phyloP scores from a whole-genome alignment of 2,888 invertebrate species.

The Ormyrus nitidulus region DNA sequence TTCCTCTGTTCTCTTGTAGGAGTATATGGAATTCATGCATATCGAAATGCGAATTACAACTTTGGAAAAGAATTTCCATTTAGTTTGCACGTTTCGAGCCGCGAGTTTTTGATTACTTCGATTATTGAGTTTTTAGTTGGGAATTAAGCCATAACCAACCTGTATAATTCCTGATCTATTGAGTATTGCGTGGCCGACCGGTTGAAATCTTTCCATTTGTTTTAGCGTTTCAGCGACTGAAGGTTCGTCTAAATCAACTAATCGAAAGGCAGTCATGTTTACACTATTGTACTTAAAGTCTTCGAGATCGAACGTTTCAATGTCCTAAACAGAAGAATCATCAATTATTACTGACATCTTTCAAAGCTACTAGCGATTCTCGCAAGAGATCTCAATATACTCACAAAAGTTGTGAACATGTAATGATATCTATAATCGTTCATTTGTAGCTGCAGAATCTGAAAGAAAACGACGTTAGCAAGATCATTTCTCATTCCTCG shows the following conservation, averaged over 20 bases:
- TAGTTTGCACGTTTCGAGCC: too few species aligned
- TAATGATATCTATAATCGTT: slow-evolving; percentile 96
- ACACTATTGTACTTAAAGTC: slow-evolving; percentile 96
- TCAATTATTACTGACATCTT: background rate
- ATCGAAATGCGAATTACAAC: too few species aligned
- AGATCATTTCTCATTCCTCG: background rate
- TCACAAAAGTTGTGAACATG: slow-evolving; percentile 95
- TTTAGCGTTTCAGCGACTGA: slow-evolving; percentile 85
- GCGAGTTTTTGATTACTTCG: too few species aligned
- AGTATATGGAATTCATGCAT: too few species aligned
- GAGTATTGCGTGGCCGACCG: slow-evolving; percentile 87
- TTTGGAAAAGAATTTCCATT: too few species aligned
- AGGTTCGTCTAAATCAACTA: slow-evolving; percentile 88
- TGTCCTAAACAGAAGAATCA: slow-evolving; percentile 79
- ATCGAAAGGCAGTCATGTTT: slow-evolving; percentile 95
- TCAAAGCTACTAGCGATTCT: too few species aligned
- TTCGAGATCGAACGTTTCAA: slow-evolving; percentile 91
- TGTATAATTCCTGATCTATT: slow-evolving; percentile 83
- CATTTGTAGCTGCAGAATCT: slow-evolving; percentile 97
- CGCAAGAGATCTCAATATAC: slow-evolving; percentile 75
- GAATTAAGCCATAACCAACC: slow-evolving; percentile 74
- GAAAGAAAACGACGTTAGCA: slow-evolving; percentile 61
- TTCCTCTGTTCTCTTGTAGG: too few species aligned
- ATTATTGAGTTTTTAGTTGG: too few species aligned
- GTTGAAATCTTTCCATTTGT: slow-evolving; percentile 92